Conservation (phyloP, 2,797 vertebrate species). For the Myiothlypis chrysogaster region DNA sequence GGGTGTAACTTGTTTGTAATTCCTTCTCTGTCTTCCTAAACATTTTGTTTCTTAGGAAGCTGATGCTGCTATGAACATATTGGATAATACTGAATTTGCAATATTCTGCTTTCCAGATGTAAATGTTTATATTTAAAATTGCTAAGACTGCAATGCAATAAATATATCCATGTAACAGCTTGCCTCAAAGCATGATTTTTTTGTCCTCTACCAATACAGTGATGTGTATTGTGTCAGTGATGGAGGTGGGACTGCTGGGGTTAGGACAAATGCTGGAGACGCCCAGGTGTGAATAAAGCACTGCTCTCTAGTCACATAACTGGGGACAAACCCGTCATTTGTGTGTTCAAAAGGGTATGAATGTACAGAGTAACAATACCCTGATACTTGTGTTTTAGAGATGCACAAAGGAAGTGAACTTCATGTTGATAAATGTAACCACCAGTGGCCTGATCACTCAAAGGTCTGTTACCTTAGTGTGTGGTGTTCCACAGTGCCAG, state of each 20-base stretch:
- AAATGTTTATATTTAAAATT: conserved; percentile 59
- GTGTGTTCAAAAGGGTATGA: not conserved
- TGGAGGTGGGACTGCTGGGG: not conserved
- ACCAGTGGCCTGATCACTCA: not conserved
- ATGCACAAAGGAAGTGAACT: not conserved
- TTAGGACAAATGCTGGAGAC: not conserved
- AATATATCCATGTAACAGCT: conserved; percentile 44
- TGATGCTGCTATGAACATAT: conserved; percentile 63
- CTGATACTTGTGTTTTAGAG: not conserved
- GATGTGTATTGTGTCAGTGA: not conserved
- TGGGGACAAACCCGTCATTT: not conserved
- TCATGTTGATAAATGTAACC: not conserved
- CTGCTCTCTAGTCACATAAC: not conserved
- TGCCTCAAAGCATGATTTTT: not conserved
- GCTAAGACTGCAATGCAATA: conserved; percentile 73
- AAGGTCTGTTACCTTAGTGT: not conserved
- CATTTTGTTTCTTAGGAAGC: conserved; percentile 58
- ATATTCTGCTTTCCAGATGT: conserved; percentile 61
- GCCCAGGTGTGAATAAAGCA: not conserved
- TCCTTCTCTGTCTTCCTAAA: conserved; percentile 60
- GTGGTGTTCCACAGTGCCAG: not conserved
- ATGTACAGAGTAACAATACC: not conserved
- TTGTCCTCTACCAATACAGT: not conserved
- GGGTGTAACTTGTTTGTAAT: conserved; percentile 44
- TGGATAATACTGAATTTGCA: conserved; percentile 50